phyloP scores from a whole-genome alignment of 2,888 invertebrate genomes.

The Spodoptera picta region DNA sequence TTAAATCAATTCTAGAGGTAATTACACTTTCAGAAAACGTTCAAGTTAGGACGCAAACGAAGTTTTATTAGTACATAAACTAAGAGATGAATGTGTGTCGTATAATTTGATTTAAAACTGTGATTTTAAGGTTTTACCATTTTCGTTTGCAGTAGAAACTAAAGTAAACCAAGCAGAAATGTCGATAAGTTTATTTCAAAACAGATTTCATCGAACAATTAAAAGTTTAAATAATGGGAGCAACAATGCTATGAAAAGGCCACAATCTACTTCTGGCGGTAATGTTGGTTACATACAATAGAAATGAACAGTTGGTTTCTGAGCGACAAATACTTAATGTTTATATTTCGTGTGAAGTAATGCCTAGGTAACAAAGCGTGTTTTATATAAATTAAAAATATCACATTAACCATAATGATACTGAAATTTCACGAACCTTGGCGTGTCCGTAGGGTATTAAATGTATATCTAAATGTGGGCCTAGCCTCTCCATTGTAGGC shows the following conservation, averaged over 20 bases:
- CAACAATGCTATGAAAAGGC: conserved; percentile 2
- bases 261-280: neutral
- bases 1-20: conserved; percentile 1
- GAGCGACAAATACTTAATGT: conserved; percentile 29
- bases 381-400: conserved; percentile 42
- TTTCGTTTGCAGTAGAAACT: no score
- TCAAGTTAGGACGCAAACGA: no score
- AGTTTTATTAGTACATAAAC: no score
- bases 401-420: conserved; percentile 36
- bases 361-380: conserved; percentile 29
- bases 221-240: no score
- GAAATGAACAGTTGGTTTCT: conserved; percentile 11
- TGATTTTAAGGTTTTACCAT: no score
- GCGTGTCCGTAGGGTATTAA: conserved; percentile 95
- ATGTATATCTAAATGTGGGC: conserved; percentile 89
- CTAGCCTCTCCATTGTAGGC: conserved; percentile 89
- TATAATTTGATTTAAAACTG: no score
- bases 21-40: neutral
- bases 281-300: conserved; percentile 11
- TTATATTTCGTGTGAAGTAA: conserved; percentile 41
- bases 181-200: no score
- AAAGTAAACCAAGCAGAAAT: no score
- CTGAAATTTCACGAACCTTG: conserved; percentile 77
- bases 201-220: no score
- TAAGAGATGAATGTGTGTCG: no score